Base-by-base conservation (phyloP, 2,888 invertebrate genomes). In the Fragum whitleyi region DNA sequence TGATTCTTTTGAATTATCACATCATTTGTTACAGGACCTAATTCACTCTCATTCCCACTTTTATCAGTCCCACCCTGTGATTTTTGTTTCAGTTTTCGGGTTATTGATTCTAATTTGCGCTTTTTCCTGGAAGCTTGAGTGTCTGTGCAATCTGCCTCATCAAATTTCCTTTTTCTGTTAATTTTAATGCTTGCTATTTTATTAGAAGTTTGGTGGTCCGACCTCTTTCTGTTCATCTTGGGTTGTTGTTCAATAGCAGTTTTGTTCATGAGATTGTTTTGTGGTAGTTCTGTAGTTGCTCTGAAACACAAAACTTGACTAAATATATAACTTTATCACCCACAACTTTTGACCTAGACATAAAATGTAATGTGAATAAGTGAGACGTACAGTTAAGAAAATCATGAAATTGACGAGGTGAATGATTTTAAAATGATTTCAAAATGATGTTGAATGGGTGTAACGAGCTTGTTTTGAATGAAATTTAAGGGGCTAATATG, bases 61-160 rank as follows among this genome's bases (percentile, higher is more conserved):
- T 26, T 28, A 7, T 36, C 36, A 7, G 28, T 6, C 3, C 19
- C 28, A n/a, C 21, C 3, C 21, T 19, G 9, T n/a, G 62, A 62
- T 9, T 62, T 62, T n/a, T n/a, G 28, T 21, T 62, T 62, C 32
- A 62, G 36, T 36, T 32, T 32, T n/a, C 32, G 28, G 6, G 62
- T 21, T 14, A 62, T 62, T 36, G 62, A 62, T n/a, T 62, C 62
- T n/a, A 62, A 9, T 62, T 62, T 62, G 19, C 62, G 29, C 32
- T 32, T 62, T 36, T 62, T 62, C 36, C 62, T 62, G 0, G 28
- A 9, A 16, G 62, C 16, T 29, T 28, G 32, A 1, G 62, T 62
- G 16, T 62, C 62, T 21, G 32, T 3, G 21, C 14, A 36, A 9
- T 62, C 62, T 9, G n/a, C 3, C 23, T 62, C 62, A n/a, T n/a